Conservation (phyloP, 2,888 invertebrate species). For the Apamea monoglypha region DNA sequence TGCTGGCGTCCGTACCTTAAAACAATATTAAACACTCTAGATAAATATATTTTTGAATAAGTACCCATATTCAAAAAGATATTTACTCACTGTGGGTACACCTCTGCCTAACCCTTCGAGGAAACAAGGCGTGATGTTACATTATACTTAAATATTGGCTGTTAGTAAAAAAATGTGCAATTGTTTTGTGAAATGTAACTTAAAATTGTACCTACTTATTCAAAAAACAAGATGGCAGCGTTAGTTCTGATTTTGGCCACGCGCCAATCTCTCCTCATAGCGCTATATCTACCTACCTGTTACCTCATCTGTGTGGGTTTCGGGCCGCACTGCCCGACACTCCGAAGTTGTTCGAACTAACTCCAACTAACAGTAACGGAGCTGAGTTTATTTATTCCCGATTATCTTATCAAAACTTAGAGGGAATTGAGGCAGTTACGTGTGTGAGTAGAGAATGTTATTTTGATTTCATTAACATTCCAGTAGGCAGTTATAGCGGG, state of each 20-base stretch:
- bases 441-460: not conserved
- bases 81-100: too few relatives aligned
- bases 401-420: slow-evolving; percentile 40
- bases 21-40: not conserved
- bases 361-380: slow-evolving; percentile 23
- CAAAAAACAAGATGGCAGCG: not conserved
- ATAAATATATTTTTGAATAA: too few relatives aligned
- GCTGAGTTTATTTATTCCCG: slow-evolving; percentile 33
- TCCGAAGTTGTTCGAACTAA: slow-evolving; percentile 27
- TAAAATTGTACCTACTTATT: not conserved
- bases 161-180: not conserved
- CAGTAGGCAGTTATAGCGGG: not conserved
- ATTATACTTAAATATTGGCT: too few relatives aligned
- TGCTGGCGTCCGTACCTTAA: too few relatives aligned
- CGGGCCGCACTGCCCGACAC: slow-evolving; percentile 15
- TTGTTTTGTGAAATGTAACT: slow-evolving; percentile 4
- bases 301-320: slow-evolving; percentile 50
- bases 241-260: not conserved
- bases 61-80: too few relatives aligned
- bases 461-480: not conserved
- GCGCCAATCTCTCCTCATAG: too few relatives aligned
- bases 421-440: not conserved
- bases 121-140: too few relatives aligned
- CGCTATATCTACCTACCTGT: slow-evolving; percentile 10
- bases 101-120: too few relatives aligned